These are phyloP conservation scores for Drosophila gaucha DNA, from an alignment of 2,888 invertebrate genomes.

Conservation along the genomic window DNA sequence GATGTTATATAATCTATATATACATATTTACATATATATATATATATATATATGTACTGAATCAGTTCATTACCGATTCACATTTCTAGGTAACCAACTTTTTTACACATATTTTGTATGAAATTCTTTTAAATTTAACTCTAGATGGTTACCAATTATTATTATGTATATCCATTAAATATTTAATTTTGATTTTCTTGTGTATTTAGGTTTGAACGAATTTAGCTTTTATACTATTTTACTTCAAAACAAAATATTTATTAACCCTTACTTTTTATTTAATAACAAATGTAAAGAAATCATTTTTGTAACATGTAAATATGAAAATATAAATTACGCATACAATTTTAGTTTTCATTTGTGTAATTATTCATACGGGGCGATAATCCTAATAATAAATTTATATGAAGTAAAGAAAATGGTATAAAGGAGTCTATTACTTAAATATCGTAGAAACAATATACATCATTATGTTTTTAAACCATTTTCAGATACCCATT, in stretches of 20 bases:
- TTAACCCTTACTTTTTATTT: slow-evolving; percentile 19
- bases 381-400: not conserved
- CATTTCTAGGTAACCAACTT: slow-evolving; percentile 28
- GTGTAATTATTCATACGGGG: not conserved
- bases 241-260: slow-evolving; percentile 34
- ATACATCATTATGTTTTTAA: too few species aligned
- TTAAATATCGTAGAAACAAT: too few species aligned
- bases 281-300: slow-evolving; percentile 20
- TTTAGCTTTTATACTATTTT: slow-evolving; percentile 38
- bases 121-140: slow-evolving; percentile 16
- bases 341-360: not conserved
- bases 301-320: slow-evolving; percentile 32
- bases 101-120: slow-evolving; percentile 37
- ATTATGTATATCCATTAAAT: slow-evolving; percentile 8
- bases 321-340: slow-evolving; percentile 26
- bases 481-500: too few species aligned
- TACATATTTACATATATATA: slow-evolving; percentile 9
- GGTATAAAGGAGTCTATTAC: too few species aligned
- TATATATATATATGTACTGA: slow-evolving; percentile 15
- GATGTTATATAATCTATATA: slow-evolving; percentile 34
- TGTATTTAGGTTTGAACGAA: slow-evolving; percentile 48
- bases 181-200: slow-evolving; percentile 14
- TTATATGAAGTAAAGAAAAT: too few species aligned
- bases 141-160: slow-evolving; percentile 25
- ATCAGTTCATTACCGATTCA: slow-evolving; percentile 20